Conservation (phyloP, 30 jellyfish, hydroid and myxozoan genomes). For the Morbakka virulenta region DNA sequence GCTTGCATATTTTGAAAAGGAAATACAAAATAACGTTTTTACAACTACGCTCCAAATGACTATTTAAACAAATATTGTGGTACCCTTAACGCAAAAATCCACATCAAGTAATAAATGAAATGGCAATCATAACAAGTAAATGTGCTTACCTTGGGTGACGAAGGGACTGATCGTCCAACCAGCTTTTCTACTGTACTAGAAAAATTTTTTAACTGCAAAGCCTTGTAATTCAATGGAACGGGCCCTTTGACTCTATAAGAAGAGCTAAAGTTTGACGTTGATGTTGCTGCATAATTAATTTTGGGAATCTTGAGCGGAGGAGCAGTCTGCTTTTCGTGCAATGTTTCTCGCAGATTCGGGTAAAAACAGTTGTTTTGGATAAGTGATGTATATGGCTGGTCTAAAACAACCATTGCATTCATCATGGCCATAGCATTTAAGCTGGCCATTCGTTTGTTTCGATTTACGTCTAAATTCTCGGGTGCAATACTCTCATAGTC, state of each 20-base stretch:
- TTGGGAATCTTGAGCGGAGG: conserved; percentile 54
- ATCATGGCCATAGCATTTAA: conserved; percentile 70
- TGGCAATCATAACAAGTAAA: too few species aligned
- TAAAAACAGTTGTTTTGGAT: background rate
- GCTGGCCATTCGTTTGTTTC: conserved; percentile 63
- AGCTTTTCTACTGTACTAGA: conserved; percentile 39
- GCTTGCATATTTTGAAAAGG: too few species aligned
- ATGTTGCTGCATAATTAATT: conserved; percentile 69
- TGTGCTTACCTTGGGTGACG: conserved; percentile 2
- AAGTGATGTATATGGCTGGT: conserved; percentile 32
- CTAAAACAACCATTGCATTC: conserved; percentile 73
- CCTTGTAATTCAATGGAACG: conserved; percentile 25
- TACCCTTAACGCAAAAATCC: too few species aligned
- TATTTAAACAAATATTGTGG: too few species aligned
- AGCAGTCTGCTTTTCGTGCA: background rate
- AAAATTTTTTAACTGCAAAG: conserved; percentile 47
- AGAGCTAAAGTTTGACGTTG: conserved; percentile 70
- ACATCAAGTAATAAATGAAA: too few species aligned
- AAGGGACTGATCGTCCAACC: conserved; percentile 21
- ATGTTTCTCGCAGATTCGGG: background rate
- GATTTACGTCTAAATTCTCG: conserved; percentile 4
- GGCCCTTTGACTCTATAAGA: conserved; percentile 23
- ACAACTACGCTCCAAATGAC: too few species aligned
- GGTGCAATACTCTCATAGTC: conserved; percentile 1
- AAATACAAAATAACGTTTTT: too few species aligned